phyloP scores from a whole-genome alignment of 2,888 invertebrate genomes.

The Brenthis hecate region DNA sequence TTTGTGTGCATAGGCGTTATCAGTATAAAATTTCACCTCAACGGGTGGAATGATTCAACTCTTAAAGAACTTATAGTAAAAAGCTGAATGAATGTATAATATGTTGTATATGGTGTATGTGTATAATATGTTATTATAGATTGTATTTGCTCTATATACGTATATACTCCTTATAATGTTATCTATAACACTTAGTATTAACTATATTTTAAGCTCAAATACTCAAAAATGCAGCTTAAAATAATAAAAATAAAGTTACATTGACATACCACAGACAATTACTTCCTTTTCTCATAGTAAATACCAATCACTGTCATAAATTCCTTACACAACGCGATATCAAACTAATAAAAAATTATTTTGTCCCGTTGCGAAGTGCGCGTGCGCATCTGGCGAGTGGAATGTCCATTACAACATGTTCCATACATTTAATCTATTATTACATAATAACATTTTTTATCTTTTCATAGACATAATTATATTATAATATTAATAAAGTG shows the following conservation, averaged over 20 bases:
- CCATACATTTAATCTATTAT: not conserved
- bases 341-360: slow-evolving; percentile 17
- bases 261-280: not conserved
- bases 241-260: not conserved
- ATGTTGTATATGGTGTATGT: no score
- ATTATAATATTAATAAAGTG: no score
- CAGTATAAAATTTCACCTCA: no score
- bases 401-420: slow-evolving; percentile 27
- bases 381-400: slow-evolving; percentile 30
- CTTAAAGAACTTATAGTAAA: no score
- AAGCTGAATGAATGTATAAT: no score
- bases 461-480: no score
- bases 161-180: no score
- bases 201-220: not conserved
- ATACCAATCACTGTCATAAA: slow-evolving; percentile 11
- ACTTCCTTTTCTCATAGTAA: slow-evolving; percentile 15
- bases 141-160: no score
- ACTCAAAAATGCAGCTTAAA: not conserved
- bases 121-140: no score
- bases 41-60: no score
- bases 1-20: no score
- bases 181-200: no score
- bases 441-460: not conserved
- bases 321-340: slow-evolving; percentile 13
- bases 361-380: slow-evolving; percentile 27